Conservation (phyloP, 35 echinoderm and acorn worm genomes). For the Apostichopus parvimensis region DNA sequence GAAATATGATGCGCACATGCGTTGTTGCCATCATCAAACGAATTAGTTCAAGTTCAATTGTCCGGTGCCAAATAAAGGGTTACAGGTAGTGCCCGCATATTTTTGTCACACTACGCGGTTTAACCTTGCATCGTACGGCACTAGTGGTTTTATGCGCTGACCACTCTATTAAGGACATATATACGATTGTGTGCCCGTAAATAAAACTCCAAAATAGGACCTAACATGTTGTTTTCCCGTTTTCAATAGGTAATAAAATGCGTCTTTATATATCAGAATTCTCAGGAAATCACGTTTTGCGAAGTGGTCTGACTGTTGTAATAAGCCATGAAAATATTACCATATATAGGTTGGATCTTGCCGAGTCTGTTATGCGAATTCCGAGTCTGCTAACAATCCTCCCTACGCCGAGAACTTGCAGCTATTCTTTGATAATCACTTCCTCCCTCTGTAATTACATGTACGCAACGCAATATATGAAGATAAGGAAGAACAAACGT, state of each 20-base stretch:
- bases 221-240: neutral
- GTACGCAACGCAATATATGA: neutral
- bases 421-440: neutral
- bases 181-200: neutral
- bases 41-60: too few species aligned
- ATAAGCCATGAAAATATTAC: neutral
- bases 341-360: neutral
- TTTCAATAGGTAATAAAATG: neutral
- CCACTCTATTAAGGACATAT: too few species aligned
- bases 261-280: neutral
- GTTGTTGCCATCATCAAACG: too few species aligned
- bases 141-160: neutral
- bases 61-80: too few species aligned
- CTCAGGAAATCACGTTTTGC: neutral
- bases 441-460: neutral
- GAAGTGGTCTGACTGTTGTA: neutral
- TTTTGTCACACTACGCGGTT: neutral
- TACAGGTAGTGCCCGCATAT: too few species aligned
- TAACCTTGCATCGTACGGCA: neutral
- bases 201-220: neutral
- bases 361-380: neutral
- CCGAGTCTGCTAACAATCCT: neutral
- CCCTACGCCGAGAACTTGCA: neutral
- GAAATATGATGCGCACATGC: too few species aligned
- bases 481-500: neutral